Evolutionary conservation across 2,797 vertebrate species (phyloP), one percentile per base, ranked within the genome.

Genomic region (Parambassis ranga): DNA sequence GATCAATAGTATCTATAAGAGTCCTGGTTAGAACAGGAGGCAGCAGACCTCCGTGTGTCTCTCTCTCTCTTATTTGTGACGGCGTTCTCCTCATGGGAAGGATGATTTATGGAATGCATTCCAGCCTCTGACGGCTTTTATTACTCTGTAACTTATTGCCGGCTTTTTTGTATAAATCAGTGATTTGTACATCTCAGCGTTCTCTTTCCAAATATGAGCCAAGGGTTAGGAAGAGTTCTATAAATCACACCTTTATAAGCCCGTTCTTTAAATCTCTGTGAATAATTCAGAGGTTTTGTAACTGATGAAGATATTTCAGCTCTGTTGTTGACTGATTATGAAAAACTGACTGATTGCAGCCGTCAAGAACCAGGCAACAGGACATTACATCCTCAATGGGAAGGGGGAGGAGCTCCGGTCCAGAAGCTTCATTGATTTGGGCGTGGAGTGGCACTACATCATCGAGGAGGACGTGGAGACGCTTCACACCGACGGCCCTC

Each of bases 281-380:
- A 31, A 9, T 46, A 1, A 26, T 18, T 60, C 6, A 20, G 4
- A 24, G 18, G 5, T 28, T 20, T 22, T 36, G 2, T 14, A 19
- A n/a, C 3, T 38, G 10, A n/a, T 13, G 6, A 46, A 53, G 19
- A 3, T 2, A 10, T 56, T 55, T 55, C 7, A 22, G 14, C 44
- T n/a, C n/a, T 7, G 22, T 16, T 72, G n/a, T 38, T 18, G 37
- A 11, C 7, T 11, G 22, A 51, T 62, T 26, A 61, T 84, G 70
- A 82, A 39, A n/a, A 44, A 71, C 69, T 66, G 28, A 70, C 72
- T 87, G 61, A 66, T 89, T 92, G 26, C 87, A 97, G 97, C 97
- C 2, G 93, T 98, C 84, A 99, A 98, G 93, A 98, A 98, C 89
- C 97, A 99, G 80, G 97, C 94, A 0, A 99, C 97, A 0, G 97